Base-by-base conservation (phyloP, 2,797 vertebrate species). In the Lepidocolaptes lacrymiger region DNA sequence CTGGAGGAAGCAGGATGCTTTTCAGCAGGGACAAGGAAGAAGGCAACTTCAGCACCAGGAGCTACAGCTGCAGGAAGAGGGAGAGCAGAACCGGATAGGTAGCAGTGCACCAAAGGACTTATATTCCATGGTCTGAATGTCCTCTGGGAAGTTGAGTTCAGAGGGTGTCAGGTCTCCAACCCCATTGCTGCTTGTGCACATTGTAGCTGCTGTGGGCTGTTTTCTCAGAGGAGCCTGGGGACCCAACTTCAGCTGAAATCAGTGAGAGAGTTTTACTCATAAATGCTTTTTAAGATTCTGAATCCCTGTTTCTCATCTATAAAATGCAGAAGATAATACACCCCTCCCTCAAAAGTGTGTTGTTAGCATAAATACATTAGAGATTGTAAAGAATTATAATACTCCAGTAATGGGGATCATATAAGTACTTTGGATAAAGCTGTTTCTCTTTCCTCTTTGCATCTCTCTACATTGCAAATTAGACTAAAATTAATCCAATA, bases 401-500 rank as follows among this genome's bases (percentile, higher is more conserved):
- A 52, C 36, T 84, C 4, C 1, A 2, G 66, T 81, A 94, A 85
- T n/a, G 21, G 54, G 41, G 43, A 93, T 95, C 58, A 27, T 73
- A 44, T 17, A 78, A 96, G 39, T 83, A 34, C 48, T 32, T 72
- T 34, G 87, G 69, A 89, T 81, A 93, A 89, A 80, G 32, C 82
- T 78, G 30, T 79, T 85, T 77, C 32, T 74, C 36, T 93, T 94
- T 85, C 39, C 34, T 93, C 30, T 41, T 92, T 89, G 46, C 43
- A 96, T 76, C 64, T 83, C 79, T 92, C 58, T 86, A 44, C 80
- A 26, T 75, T 71, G 80, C 43, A 89, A 85, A 92, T 93, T 72
- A 95, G 73, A 86, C 73, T 80, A 56, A 94, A 94, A 85, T 84
- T 88, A 96, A 95, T 89, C 95, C 62, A 93, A 89, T 91, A 84